phyloP scores from a whole-genome alignment of 2,888 invertebrate species.

The Deilephila elpenor region DNA sequence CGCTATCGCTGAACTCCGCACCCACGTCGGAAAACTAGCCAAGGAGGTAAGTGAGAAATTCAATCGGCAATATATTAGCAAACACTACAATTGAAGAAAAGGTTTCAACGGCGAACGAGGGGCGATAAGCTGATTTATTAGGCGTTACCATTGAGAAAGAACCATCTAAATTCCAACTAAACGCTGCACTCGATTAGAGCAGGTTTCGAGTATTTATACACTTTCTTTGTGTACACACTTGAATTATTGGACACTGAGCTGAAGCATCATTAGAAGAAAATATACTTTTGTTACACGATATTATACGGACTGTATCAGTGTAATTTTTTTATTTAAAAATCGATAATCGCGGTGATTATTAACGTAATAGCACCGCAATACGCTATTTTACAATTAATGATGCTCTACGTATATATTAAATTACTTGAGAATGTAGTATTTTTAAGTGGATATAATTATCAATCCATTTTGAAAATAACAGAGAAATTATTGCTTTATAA shows the following conservation, averaged over 20 bases:
- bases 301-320: neutral
- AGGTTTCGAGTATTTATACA: neutral
- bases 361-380: neutral
- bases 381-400: neutral
- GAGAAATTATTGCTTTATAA: too few relatives aligned
- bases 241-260: neutral
- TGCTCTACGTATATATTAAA: neutral
- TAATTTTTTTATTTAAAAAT: neutral
- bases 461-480: neutral
- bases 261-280: neutral
- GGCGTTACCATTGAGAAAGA: conserved; percentile 12
- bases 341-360: neutral
- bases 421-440: neutral
- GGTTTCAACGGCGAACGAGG: neutral
- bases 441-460: neutral
- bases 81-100: conserved; percentile 21
- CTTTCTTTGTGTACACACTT: neutral
- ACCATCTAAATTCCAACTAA: conserved; percentile 12
- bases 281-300: neutral
- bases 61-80: neutral
- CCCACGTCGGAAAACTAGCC: conserved; percentile 71
- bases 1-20: conserved; percentile 65
- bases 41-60: conserved; percentile 76
- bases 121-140: conserved; percentile 31
- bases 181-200: conserved; percentile 2